Base-by-base conservation (phyloP, 2,797 vertebrate species). In the Acanthiza pusilla region DNA sequence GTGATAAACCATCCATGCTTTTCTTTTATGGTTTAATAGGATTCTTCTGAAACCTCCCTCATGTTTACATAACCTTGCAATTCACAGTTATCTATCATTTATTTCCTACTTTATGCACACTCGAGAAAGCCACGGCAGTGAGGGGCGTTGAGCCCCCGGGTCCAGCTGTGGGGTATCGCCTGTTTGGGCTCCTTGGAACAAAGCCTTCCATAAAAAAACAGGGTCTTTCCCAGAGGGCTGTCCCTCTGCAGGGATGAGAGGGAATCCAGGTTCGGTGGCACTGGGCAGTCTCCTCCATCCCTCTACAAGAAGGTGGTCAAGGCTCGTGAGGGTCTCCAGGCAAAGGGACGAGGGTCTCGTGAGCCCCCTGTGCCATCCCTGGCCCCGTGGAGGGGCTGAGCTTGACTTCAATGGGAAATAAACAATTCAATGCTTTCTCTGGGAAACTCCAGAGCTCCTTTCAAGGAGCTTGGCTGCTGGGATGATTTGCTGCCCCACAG, bases 41-140 rank as follows among this genome's bases (percentile, higher is more conserved):
- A 96, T 96, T 92, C 89, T 93, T 88, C 86, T 92, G 38, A 68
- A 93, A 10, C 66, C 85, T 62, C 91, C 79, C 89, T 73, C 61
- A 5, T 94, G 96, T 96, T 97, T 96, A 93, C 89, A 93, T 96
- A 96, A 96, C 96, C 95, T 94, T 68, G 83, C 94, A 73, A 94
- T 96, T 91, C 96, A 81, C 78, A 38, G 93, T 91, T 96, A 95
- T 94, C 94, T 95, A 93, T 95, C 93, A 95, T 94, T 95, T 96
- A 88, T 96, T 94, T 89, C 89, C 92, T 94, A 73, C 92, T 85
- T 87, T 10, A 80, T 13, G 11, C 7, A 0, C 42, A 32, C 90
- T 70, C 2, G 7, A 51, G 63, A 19, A 30, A 85, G 57, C 74
- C 3, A 1, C 8, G 18, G 78, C 51, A 9, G 76, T 11, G 10